Conservation (phyloP, 2,113 vertebrate genomes). For the Leptobrachium ailaonicum region DNA sequence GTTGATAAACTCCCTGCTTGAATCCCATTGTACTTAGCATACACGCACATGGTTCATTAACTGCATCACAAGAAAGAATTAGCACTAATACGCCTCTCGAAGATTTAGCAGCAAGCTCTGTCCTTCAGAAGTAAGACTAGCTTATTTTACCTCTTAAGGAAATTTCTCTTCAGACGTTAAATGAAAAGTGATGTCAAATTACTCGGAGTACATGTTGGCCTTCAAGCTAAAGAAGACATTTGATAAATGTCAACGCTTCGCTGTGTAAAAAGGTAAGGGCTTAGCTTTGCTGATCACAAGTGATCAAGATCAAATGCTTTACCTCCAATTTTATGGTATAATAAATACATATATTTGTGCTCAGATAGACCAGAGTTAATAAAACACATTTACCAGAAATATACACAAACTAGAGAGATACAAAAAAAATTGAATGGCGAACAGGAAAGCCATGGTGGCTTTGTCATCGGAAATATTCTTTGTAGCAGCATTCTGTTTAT, state of each 20-base stretch:
- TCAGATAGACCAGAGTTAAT: background rate
- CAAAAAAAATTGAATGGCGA: no score
- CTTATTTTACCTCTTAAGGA: constrained; percentile 14
- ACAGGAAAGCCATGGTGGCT: no score
- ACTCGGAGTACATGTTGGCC: background rate
- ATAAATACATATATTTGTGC: background rate
- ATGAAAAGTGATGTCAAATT: constrained; percentile 12
- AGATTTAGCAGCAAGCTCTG: constrained; percentile 10
- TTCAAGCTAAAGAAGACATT: constrained; percentile 36
- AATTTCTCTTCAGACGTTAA: constrained; percentile 7
- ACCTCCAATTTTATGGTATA: background rate
- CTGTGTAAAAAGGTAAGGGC: constrained; percentile 23
- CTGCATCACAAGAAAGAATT: constrained; percentile 9
- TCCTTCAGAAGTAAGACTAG: constrained; percentile 26
- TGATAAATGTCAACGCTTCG: constrained; percentile 47
- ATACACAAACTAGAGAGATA: background rate
- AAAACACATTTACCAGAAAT: background rate
- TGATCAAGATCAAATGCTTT: constrained; percentile 23
- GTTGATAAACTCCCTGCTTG: background rate
- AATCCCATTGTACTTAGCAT: background rate
- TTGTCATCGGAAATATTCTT: no score
- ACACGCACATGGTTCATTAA: constrained; percentile 15
- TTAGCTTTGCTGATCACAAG: constrained; percentile 37
- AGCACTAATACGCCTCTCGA: background rate
- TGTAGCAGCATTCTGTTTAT: no score